A percentile compares a stretch with the other conserved stretches of the same genome.
phyloP scores from a whole-genome alignment of 2,888 invertebrate species.

The Apoderus coryli region DNA sequence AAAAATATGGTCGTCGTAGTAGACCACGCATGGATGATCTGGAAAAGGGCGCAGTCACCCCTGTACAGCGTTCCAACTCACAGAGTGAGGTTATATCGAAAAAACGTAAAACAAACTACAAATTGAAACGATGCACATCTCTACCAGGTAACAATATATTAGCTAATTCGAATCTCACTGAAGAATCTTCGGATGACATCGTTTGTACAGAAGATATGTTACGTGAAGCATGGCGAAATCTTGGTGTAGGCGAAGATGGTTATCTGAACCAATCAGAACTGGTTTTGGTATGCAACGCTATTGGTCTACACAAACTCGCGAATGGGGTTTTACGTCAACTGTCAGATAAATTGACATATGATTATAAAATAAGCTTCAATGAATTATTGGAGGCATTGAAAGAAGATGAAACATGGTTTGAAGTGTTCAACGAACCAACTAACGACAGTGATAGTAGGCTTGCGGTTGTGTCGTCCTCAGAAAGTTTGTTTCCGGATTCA shows the following conservation, averaged over 20 bases:
- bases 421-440: slow-evolving; percentile 22
- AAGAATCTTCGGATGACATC: slow-evolving; percentile 25
- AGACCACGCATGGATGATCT: slow-evolving; percentile 39
- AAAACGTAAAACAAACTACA: slow-evolving; percentile 34
- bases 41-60: slow-evolving; percentile 23
- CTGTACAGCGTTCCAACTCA: slow-evolving; percentile 40
- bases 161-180: slow-evolving; percentile 23
- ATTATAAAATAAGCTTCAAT: slow-evolving; percentile 48
- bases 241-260: slow-evolving; percentile 45
- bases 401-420: slow-evolving; percentile 35
- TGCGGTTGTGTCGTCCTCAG: slow-evolving; percentile 14
- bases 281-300: slow-evolving; percentile 47
- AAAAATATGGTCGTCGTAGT: slow-evolving; percentile 55
- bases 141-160: slow-evolving; percentile 32
- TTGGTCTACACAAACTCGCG: slow-evolving; percentile 49
- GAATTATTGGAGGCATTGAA: slow-evolving; percentile 49
- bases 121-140: slow-evolving; percentile 41
- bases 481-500: slow-evolving; percentile 25
- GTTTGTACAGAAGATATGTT: slow-evolving; percentile 43
- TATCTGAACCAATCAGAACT: slow-evolving; percentile 48
- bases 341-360: slow-evolving; percentile 48
- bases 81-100: slow-evolving; percentile 39
- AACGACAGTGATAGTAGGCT: slow-evolving; percentile 5
- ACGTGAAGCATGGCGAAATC: slow-evolving; percentile 45
- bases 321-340: slow-evolving; percentile 48